Conservation (phyloP, 2,113 vertebrate species). For the Acrocephalus arundinaceus region DNA sequence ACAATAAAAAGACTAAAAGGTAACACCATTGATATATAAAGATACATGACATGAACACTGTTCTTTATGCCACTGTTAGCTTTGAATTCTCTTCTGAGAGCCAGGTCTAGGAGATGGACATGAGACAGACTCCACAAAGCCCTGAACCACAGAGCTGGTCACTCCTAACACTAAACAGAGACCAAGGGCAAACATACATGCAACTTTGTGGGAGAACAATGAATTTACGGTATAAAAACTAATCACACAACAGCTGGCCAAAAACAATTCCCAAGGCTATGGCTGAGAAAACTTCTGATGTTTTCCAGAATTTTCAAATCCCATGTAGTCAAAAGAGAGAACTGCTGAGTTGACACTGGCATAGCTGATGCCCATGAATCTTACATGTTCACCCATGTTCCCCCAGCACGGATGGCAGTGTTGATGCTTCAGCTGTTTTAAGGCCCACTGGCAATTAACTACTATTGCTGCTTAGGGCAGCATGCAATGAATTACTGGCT, state of each 20-base stretch:
- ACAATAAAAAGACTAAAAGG: neutral
- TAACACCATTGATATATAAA: neutral
- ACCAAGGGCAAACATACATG: neutral
- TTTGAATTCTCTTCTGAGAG: neutral
- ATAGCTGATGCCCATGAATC: neutral
- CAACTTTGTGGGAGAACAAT: neutral
- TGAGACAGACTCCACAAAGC: neutral
- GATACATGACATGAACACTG: neutral
- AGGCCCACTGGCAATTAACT: neutral
- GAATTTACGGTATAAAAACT: neutral
- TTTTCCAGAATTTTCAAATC: neutral
- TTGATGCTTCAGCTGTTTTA: neutral
- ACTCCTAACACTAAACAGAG: neutral
- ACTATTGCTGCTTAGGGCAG: neutral
- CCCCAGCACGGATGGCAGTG: neutral
- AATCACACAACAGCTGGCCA: neutral
- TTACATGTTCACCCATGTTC: neutral
- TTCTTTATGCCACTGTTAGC: neutral
- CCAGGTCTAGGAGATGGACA: neutral
- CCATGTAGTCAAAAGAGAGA: neutral
- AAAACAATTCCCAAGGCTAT: neutral
- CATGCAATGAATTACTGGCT: neutral
- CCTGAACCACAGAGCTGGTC: neutral
- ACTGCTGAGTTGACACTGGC: neutral
- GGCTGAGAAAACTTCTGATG: neutral